Percentiles rank a stretch among this genome's conserved stretches.
phyloP scores from a whole-genome alignment of 2,113 vertebrate genomes.

The Guaruba guarouba region DNA sequence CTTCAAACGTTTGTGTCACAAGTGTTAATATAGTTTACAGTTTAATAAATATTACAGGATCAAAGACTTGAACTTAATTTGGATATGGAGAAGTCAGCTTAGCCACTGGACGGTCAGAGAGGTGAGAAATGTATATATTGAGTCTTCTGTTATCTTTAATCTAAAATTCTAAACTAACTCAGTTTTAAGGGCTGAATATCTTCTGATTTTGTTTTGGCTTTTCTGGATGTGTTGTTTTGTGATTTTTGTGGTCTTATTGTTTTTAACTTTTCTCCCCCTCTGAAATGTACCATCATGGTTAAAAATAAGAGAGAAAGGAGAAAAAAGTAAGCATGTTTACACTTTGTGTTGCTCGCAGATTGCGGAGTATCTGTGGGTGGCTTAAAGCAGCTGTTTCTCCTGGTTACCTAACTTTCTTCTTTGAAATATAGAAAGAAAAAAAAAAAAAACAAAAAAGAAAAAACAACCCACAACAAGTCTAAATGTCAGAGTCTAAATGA shows the following conservation, averaged over 20 bases:
- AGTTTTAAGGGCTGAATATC: background rate
- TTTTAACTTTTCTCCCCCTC: background rate
- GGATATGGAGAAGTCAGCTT: background rate
- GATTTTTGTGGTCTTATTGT: background rate
- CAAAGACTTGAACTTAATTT: background rate
- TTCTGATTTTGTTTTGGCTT: slow-evolving; percentile 2
- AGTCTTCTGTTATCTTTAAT: background rate
- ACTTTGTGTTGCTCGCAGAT: background rate
- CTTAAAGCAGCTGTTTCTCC: slow-evolving; percentile 18
- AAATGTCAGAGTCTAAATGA: slow-evolving; percentile 24
- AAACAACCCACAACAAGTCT: background rate
- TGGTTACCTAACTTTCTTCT: background rate
- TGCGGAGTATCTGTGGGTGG: background rate
- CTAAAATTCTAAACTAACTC: background rate
- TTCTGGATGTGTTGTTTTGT: background rate
- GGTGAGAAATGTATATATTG: background rate
- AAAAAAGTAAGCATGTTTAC: background rate
- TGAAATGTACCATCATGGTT: background rate
- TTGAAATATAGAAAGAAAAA: background rate
- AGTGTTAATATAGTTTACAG: background rate
- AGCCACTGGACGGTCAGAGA: background rate
- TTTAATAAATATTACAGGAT: background rate
- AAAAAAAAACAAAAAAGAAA: background rate
- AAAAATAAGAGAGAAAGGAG: slow-evolving; percentile 8
- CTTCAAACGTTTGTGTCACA: background rate